Percentiles rank a stretch among this genome's conserved stretches.
Conservation (phyloP, 2,797 vertebrate species). For the Acanthurus lineatus region DNA sequence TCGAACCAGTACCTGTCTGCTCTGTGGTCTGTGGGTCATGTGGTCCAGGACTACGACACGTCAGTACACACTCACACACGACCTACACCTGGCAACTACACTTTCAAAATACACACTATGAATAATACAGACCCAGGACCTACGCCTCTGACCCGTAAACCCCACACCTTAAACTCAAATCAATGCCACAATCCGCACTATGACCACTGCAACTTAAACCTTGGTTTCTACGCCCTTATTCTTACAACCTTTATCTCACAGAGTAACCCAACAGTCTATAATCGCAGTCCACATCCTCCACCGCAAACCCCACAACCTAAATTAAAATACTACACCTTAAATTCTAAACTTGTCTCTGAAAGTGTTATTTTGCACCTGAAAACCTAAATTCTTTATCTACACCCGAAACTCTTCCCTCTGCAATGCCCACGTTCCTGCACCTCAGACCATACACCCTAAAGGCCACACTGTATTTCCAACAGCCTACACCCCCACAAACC, state of each 20-base stretch:
- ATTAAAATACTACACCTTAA: too few relatives aligned
- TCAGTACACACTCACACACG: constrained; percentile 71
- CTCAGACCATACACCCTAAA: too few relatives aligned
- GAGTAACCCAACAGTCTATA: background rate
- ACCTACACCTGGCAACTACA: background rate
- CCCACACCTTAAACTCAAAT: background rate
- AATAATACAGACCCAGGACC: background rate
- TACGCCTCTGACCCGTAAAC: background rate
- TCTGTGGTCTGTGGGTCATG: constrained; percentile 93
- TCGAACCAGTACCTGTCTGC: constrained; percentile 93
- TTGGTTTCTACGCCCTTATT: background rate
- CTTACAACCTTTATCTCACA: background rate
- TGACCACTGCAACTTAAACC: background rate
- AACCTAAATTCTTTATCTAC: background rate
- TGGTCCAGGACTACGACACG: constrained; percentile 95
- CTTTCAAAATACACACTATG: too few relatives aligned
- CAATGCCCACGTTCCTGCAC: background rate
- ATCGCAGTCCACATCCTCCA: background rate
- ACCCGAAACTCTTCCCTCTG: background rate
- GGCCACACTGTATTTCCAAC: background rate
- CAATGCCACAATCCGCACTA: too few relatives aligned
- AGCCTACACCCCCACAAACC: background rate
- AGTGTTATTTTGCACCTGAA: background rate
- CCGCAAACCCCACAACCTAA: background rate
- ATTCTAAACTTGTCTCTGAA: background rate